A percentile compares a stretch with the other conserved stretches of the same genome.
Evolutionary conservation across 2,888 invertebrate species (phyloP).

Genomic region (Notodonta dromedarius): DNA sequence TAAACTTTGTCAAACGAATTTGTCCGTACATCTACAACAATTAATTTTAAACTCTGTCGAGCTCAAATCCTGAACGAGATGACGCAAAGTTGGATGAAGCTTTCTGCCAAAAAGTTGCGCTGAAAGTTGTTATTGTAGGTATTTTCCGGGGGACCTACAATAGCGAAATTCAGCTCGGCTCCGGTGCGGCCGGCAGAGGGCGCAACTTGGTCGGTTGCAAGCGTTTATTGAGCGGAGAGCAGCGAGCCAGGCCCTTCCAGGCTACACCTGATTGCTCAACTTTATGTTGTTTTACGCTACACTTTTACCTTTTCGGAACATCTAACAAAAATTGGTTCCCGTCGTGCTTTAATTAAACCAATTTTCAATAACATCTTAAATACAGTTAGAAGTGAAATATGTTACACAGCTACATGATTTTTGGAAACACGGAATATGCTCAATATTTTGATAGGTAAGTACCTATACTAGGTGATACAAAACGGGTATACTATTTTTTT

Average conservation of each 20-base stretch:
- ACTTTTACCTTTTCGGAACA: neutral
- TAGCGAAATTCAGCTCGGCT: neutral
- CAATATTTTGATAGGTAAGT: neutral
- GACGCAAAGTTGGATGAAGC: conserved; percentile 44
- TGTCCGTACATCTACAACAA: conserved; percentile 22
- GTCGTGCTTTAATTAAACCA: too few species aligned
- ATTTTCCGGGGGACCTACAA: conserved; percentile 12
- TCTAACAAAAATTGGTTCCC: neutral
- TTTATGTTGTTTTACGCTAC: conserved; percentile 40
- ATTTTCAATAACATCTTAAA: too few species aligned
- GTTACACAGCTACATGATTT: neutral
- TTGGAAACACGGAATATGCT: neutral
- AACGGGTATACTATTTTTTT: too few species aligned
- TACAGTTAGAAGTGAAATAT: too few species aligned
- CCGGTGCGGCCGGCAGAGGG: conserved; percentile 34
- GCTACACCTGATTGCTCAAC: conserved; percentile 47
- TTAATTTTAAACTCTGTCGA: conserved; percentile 30
- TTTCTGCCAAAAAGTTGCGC: conserved; percentile 56
- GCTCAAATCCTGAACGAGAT: conserved; percentile 33
- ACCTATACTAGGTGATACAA: too few species aligned
- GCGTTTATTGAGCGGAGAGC: conserved; percentile 64
- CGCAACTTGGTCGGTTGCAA: conserved; percentile 47
- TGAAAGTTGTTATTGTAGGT: conserved; percentile 54
- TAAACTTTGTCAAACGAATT: conserved; percentile 26
- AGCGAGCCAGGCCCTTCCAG: conserved; percentile 29